Conservation (phyloP, 2,113 vertebrate genomes). For the Ornithorhynchus anatinus region DNA sequence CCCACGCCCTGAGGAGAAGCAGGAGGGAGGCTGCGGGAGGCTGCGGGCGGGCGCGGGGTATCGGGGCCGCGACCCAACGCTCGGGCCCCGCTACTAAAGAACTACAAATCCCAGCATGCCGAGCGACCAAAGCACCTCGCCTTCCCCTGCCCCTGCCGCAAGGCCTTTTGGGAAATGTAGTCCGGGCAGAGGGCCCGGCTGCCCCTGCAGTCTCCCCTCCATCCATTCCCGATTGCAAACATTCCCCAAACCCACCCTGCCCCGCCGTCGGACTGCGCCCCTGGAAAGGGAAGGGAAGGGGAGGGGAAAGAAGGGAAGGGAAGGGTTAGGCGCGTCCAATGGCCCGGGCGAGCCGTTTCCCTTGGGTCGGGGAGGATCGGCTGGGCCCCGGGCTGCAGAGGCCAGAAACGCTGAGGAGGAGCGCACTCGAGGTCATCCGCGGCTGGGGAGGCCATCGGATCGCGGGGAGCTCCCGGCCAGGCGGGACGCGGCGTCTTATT, state of each 20-base stretch:
- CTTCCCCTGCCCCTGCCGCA: slow-evolving; percentile 16
- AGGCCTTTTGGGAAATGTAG: slow-evolving; percentile 48
- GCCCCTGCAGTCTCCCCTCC: no score
- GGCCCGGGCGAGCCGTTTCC: background rate
- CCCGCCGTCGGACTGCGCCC: no score
- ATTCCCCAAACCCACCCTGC: no score
- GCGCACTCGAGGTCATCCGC: background rate
- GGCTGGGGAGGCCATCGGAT: background rate
- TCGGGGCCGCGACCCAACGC: no score
- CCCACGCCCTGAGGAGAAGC: background rate
- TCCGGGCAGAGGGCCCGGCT: background rate
- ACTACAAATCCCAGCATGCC: slow-evolving; percentile 41
- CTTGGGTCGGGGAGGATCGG: background rate
- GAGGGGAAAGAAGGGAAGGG: background rate
- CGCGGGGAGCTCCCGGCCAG: background rate
- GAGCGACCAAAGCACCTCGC: background rate
- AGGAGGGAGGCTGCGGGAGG: background rate
- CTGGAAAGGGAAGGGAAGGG: background rate
- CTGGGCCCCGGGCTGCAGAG: no score
- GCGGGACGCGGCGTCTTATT: slow-evolving; percentile 49
- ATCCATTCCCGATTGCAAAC: no score
- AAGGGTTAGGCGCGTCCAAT: background rate
- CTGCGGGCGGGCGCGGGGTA: background rate
- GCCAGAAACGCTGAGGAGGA: background rate
- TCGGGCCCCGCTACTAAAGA: background rate